Base-by-base conservation (phyloP, 2,113 vertebrate genomes). In the Neolamprologus sp. region DNA sequence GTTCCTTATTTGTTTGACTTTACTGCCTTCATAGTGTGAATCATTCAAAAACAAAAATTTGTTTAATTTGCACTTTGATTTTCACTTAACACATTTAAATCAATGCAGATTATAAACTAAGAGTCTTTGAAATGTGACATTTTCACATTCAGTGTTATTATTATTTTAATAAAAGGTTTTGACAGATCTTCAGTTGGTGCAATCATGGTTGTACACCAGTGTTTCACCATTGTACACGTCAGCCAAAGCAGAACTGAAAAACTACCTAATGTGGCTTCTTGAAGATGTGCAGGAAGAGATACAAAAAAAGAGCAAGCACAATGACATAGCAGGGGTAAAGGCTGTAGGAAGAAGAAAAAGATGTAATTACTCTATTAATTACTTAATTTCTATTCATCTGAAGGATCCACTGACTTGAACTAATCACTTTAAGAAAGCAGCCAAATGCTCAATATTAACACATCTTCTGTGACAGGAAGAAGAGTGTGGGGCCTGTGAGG, bases 321-420 rank as follows among this genome's bases (percentile, higher is more conserved):
- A 91, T 83, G 82, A 89, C 83, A 85, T 89, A 81, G 88, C 86
- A 82, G 80, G 88, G 85, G 82, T 85, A 88, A 88, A 78, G 82
- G 54, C 65, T 88, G 92, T 40, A 94, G 53, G 86, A 92, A 85
- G 57, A 40, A 88, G 86, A 49, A 91, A 86, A 88, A 75, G 73
- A 90, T 87, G 89, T 93, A 95, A 95, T 96, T 94, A 93, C 89
- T 92, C 85, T 94, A 95, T 95, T 93, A 95, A 96, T 94, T 93
- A 92, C 93, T 94, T 95, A 85, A 96, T 94, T 95, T 95, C 91
- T 91, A 93, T 95, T 96, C 86, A 95, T 93, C 86, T 91, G 83
- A 85, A 91, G 91, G 86, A 94, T 93, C 84, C 90, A 81, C 90
- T 88, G 91, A 87, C 88, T 87, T 75, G 88, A 45, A 90, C 92